Conservation (phyloP, 2,113 vertebrate genomes). For the Tympanuchus pallidicinctus region DNA sequence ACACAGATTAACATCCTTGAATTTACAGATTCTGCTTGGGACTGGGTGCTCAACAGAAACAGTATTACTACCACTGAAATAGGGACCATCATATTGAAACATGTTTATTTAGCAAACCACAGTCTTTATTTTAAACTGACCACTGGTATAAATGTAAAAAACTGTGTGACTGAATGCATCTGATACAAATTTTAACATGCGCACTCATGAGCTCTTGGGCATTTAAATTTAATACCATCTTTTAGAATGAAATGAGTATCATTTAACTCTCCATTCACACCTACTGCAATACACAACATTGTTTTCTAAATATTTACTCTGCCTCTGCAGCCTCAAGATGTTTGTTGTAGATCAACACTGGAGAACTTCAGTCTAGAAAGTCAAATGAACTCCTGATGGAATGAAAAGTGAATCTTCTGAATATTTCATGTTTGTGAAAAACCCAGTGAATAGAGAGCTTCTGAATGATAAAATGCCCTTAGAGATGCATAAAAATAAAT, state of each 20-base stretch:
- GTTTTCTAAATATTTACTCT: conserved; percentile 39
- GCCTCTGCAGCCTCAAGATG: not conserved
- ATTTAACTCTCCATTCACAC: not conserved
- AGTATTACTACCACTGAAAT: not conserved
- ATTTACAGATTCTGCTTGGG: not conserved
- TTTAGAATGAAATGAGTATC: not conserved
- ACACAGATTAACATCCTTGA: not conserved
- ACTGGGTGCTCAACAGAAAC: not conserved
- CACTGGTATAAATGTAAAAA: not conserved
- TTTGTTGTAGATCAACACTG: conserved; percentile 17
- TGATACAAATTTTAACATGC: not conserved
- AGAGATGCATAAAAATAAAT: conserved; percentile 34
- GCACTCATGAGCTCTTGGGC: not conserved
- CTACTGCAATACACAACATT: not conserved
- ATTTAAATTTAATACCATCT: not conserved
- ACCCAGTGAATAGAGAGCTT: not conserved
- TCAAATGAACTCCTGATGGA: conserved; percentile 29
- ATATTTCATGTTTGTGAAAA: conserved; percentile 54
- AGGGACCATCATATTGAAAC: not conserved
- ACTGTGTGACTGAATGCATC: too few relatives aligned
- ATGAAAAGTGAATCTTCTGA: conserved; percentile 15
- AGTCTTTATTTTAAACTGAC: not conserved
- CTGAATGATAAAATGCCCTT: not conserved
- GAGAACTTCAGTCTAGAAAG: conserved; percentile 7
- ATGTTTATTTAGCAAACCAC: not conserved